Evolutionary conservation across 2,888 invertebrate species (phyloP).

Genomic region (Pterostichus niger): DNA sequence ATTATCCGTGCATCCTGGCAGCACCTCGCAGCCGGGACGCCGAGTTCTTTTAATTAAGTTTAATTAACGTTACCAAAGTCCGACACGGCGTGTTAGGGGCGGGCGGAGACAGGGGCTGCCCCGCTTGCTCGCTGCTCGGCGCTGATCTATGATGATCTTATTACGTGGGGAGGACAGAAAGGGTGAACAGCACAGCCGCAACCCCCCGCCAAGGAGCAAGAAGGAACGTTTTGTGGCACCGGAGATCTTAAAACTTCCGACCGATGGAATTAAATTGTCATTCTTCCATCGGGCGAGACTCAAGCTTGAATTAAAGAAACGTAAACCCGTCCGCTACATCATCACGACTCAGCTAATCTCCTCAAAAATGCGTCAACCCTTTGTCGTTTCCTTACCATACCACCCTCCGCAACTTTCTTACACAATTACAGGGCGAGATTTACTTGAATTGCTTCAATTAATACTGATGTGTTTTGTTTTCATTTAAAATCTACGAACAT

Average conservation of each 20-base stretch:
- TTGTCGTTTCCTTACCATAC: slow-evolving; percentile 11
- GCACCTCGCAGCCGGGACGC: slow-evolving; percentile 72
- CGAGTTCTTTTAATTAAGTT: slow-evolving; percentile 79
- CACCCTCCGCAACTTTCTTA: slow-evolving; percentile 3
- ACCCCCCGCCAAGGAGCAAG: slow-evolving; percentile 71
- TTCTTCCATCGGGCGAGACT: slow-evolving; percentile 70
- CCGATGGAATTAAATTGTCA: slow-evolving; percentile 74
- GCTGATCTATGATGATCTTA: slow-evolving; percentile 75
- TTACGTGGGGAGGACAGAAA: slow-evolving; percentile 71
- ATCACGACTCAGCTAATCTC: slow-evolving; percentile 26
- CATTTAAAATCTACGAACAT: too few species aligned
- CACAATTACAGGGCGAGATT: not conserved
- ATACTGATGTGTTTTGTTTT: too few species aligned
- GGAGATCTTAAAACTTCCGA: slow-evolving; percentile 74
- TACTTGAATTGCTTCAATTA: too few species aligned
- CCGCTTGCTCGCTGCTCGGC: slow-evolving; percentile 22
- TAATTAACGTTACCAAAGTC: slow-evolving; percentile 79
- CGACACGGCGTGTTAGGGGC: slow-evolving; percentile 74
- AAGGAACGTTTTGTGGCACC: slow-evolving; percentile 73
- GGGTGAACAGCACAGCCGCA: slow-evolving; percentile 72
- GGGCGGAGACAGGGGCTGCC: slow-evolving; percentile 61
- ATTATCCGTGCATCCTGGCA: slow-evolving; percentile 77
- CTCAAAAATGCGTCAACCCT: slow-evolving; percentile 35
- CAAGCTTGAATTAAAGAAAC: slow-evolving; percentile 43
- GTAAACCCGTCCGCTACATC: slow-evolving; percentile 56